Base-by-base conservation (phyloP, 2,888 invertebrate genomes). In the Coremacera marginata region DNA sequence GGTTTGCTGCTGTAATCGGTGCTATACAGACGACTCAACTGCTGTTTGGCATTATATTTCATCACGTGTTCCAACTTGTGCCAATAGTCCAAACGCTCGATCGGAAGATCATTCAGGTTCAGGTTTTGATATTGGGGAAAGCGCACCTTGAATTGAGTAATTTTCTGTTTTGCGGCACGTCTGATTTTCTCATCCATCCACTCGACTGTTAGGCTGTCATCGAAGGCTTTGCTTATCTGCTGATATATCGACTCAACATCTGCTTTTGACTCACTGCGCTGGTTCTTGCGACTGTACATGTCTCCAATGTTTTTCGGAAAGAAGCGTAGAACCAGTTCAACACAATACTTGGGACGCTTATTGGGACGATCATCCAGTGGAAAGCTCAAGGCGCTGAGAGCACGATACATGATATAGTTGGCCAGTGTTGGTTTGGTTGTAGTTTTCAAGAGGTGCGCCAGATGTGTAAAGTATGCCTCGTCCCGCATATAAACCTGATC, bases 301-400 rank as follows among this genome's bases (percentile, higher is more conserved):
- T 86, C 85, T 0, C 89, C 88, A 31, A 88, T 52, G 0, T 83
- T 80, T 34, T 85, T 84, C 0, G 88, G 86, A n/a, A 89, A 87
- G 31, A 85, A 83, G 0, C 82, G 82, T 72, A 86, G 81, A 3
- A 83, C 78, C 9, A 85, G 77, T 9, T 81, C 81, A 2, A 81
- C 83, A 60, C 88, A 88, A 19, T 84, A 82, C 0, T 79, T 80
- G 0, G 81, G 80, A 0, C 86, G 82, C 8, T 79, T 80, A 31
- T 81, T 63, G 0, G 79, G 75, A 76, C 37, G 11, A 44, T 57
- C 52, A 55, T 81, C 62, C 27, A 67, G 34, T 19, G 83, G 81
- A 60, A 83, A 79, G 63, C 83, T 81, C 0, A 84, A 77, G 72
- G 81, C 81, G 62, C 82, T 22, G 25, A 87, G 57, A 0, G 85